Evolutionary conservation across 2,113 vertebrate species (phyloP), one percentile per base, ranked within the genome.

Genomic region (Pyxicephalus adspersus): DNA sequence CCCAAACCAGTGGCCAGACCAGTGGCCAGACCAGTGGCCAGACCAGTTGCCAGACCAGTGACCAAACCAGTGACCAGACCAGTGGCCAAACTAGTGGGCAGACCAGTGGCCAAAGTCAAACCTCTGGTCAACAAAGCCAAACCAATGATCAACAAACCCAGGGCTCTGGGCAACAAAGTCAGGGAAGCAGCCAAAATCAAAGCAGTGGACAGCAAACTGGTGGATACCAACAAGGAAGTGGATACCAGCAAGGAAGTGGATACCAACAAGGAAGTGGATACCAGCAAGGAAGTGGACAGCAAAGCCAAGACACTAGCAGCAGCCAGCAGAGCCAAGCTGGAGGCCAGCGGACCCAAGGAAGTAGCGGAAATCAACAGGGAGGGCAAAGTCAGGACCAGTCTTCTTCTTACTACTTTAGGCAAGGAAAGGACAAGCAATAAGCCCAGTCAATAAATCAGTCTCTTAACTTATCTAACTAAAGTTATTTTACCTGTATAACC

Each of bases 371-470:
- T 16, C 57, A 51, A 20, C 34, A 67, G 25, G 64, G 51, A 6
- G 31, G 72, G 16, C 54, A 61, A 15, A 57, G 22, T 23, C 64
- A 65, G 28, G 31, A 20, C 7, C 52, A 80, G 19, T 25, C 51
- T 22, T 64, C 79, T 5, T 57, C 77, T 54, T 52, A 55, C 51
- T 25, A 57, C 78, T 65, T 74, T 73, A 81, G 25, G n/a, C 79
- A 73, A 57, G 79, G 68, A 74, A 81, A 38, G 57, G 60, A 81
- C 18, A 73, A 81, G 38, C 28, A 73, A 22, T 81, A 64, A 19
- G 20, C 7, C n/a, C 38, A 29, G 45, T 52, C 19, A 19, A 23
- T 11, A 31, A 9, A 26, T 5, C 3, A 29, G 19, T 25, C 19
- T 61, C 25, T 72, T 16, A 20, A n/a, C 19, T 22, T 34, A 71